Evolutionary conservation across 1,140 invertebrate species (phyloP).

Genomic region (Atta texana): DNA sequence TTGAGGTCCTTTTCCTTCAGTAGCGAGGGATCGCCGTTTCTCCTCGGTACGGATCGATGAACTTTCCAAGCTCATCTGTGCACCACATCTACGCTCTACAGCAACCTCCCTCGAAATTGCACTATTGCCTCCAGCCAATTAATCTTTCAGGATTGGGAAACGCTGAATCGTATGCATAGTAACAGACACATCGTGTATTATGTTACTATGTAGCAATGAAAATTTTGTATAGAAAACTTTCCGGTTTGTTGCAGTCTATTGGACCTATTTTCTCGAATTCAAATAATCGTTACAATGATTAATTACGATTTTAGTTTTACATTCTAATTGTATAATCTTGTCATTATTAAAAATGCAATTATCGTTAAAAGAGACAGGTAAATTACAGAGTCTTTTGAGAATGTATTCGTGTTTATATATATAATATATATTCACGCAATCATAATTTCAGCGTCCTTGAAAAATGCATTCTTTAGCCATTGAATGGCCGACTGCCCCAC

Average conservation of each 20-base stretch:
- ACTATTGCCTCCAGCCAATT: not conserved
- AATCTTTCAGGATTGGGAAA: conserved; percentile 16
- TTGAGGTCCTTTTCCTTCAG: conserved; percentile 76
- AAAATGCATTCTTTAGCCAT: conserved; percentile 19
- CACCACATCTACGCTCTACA: not conserved
- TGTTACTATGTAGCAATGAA: not conserved
- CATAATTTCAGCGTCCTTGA: not conserved
- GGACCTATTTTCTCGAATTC: not conserved
- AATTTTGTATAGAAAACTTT: not conserved
- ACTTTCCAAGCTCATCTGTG: conserved; percentile 64
- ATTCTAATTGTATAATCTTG: not conserved
- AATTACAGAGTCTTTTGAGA: not conserved
- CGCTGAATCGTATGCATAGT: not conserved
- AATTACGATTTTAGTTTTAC: not conserved
- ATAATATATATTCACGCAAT: not conserved
- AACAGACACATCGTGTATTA: not conserved
- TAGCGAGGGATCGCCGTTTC: conserved; percentile 69
- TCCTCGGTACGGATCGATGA: conserved; percentile 65
- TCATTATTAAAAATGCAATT: not conserved
- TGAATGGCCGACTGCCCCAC: conserved; percentile 40
- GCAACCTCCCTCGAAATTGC: conserved; percentile 43
- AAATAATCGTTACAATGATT: not conserved
- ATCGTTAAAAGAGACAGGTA: not conserved
- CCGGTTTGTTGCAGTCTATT: not conserved
- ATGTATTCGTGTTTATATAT: not conserved